Conservation (phyloP, 92 coral and sea anemone genomes). For the Actinostola sp. region DNA sequence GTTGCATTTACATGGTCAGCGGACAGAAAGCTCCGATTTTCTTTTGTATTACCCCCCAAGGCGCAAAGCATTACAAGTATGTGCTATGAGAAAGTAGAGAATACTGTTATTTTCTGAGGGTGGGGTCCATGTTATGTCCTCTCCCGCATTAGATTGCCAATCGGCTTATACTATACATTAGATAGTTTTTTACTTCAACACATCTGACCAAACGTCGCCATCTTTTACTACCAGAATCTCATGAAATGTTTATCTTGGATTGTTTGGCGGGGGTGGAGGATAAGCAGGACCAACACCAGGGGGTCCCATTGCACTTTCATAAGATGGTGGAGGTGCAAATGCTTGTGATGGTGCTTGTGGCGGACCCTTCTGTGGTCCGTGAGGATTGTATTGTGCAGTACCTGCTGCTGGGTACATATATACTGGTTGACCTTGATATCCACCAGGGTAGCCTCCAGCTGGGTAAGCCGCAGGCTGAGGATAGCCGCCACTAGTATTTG, state of each 20-base stretch:
- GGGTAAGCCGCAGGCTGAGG: not conserved
- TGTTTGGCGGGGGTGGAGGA: slow-evolving; percentile 16
- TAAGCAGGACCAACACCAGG: slow-evolving; percentile 16
- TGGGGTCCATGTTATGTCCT: too few species aligned
- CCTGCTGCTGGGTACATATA: slow-evolving; percentile 15
- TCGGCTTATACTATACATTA: too few species aligned
- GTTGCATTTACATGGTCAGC: too few species aligned
- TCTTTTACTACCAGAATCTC: too few species aligned
- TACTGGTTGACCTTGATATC: slow-evolving; percentile 1
- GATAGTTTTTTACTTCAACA: too few species aligned
- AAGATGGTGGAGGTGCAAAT: slow-evolving; percentile 19
- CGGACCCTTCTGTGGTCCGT: slow-evolving; percentile 13
- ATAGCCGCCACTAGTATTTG: not conserved
- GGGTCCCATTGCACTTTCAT: slow-evolving; percentile 8
- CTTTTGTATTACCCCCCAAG: too few species aligned
- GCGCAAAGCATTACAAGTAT: too few species aligned
- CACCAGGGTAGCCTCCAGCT: not conserved
- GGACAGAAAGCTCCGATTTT: too few species aligned
- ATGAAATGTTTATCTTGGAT: not conserved
- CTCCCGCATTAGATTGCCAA: too few species aligned
- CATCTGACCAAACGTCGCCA: too few species aligned
- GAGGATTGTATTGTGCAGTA: slow-evolving; percentile 4
- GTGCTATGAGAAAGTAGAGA: too few species aligned
- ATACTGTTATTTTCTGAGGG: too few species aligned
- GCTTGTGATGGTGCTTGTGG: slow-evolving; percentile 16